phyloP scores from a whole-genome alignment of 2,888 invertebrate species.

The Cerceris rybyensis region DNA sequence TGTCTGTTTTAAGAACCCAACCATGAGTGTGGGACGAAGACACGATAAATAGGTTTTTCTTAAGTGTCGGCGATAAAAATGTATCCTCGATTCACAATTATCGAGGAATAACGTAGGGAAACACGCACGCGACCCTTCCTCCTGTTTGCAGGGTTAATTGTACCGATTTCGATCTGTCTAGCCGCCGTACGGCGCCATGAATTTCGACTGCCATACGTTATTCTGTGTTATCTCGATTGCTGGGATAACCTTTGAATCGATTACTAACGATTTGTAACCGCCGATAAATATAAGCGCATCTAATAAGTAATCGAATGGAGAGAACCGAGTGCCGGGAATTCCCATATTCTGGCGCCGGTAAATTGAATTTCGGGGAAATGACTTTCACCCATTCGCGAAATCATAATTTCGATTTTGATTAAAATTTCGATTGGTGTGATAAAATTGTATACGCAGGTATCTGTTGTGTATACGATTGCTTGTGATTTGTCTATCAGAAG shows the following conservation, averaged over 20 bases:
- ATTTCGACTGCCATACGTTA: conserved; percentile 52
- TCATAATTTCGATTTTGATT: not conserved
- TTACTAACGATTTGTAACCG: conserved; percentile 52
- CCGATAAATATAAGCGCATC: conserved; percentile 31
- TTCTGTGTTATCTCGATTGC: conserved; percentile 55
- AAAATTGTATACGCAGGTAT: too few species aligned
- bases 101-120: conserved; percentile 29
- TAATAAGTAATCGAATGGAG: conserved; percentile 10
- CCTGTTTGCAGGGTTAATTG: conserved; percentile 60
- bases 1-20: not conserved
- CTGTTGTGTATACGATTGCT: too few species aligned
- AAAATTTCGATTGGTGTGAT: conserved; percentile 1
- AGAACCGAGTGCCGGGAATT: not conserved
- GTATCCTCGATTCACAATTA: conserved; percentile 36
- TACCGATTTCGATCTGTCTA: conserved; percentile 55
- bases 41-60: conserved; percentile 17
- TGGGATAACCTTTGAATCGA: conserved; percentile 51
- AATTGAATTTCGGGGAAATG: not conserved
- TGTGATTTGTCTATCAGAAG: too few species aligned
- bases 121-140: conserved; percentile 52
- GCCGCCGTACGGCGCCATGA: conserved; percentile 49
- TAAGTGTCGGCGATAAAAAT: conserved; percentile 12
- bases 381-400: not conserved
- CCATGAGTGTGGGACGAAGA: not conserved
- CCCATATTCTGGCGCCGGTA: not conserved